Conservation (phyloP, 2,797 vertebrate species). For the Xiphophorus birchmanni region DNA sequence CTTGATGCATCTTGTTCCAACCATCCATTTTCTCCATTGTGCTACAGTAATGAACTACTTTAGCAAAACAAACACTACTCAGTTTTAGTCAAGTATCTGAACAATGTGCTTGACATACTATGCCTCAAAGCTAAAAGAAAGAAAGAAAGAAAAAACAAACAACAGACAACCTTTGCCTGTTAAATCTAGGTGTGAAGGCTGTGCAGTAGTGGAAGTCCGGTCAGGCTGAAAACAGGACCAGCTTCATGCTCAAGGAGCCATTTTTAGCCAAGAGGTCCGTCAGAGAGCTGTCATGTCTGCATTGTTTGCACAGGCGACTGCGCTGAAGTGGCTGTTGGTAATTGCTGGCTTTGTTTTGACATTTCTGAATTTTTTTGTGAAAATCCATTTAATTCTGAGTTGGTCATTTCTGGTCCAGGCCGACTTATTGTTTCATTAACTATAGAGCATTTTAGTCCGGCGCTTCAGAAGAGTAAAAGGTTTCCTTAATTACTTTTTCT, state of each 20-base stretch:
- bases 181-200: background rate
- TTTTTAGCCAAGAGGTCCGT: background rate
- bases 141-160: too few relatives aligned
- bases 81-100: background rate
- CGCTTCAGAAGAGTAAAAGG: conserved; percentile 18
- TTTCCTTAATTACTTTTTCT: background rate
- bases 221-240: background rate
- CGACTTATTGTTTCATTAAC: conserved; percentile 33
- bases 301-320: conserved; percentile 10
- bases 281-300: background rate
- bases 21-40: background rate
- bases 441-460: background rate
- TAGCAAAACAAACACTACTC: background rate
- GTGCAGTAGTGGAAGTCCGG: background rate
- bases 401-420: conserved; percentile 21
- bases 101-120: background rate
- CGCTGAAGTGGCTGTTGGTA: conserved; percentile 13
- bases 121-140: background rate
- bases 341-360: conserved; percentile 37
- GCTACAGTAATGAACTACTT: background rate
- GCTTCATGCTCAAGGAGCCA: background rate
- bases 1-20: background rate
- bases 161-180: background rate
- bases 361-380: conserved; percentile 22
- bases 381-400: conserved; percentile 37